Base-by-base conservation (phyloP, 2,113 vertebrate genomes). In the Bujurquina vittata region DNA sequence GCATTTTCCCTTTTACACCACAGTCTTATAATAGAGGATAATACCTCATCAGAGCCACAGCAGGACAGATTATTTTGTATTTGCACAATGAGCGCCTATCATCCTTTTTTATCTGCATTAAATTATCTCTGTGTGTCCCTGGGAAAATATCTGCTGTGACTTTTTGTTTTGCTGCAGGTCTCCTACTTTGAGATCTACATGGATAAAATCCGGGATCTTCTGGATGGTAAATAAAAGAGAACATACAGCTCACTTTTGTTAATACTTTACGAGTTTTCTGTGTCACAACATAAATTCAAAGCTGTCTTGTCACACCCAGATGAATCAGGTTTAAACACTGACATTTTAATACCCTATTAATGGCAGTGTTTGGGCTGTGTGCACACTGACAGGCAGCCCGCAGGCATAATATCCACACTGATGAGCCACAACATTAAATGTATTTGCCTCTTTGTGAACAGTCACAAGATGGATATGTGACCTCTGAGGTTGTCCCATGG, bases 141-240 rank as follows among this genome's bases (percentile, higher is more conserved):
- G 1, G 14, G 2, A 18, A 77, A 79, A 59, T 26, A 60, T 79
- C 15, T 69, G 4, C 17, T 49, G 11, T 43, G 4, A 3, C 17
- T 40, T 77, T 56, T 79, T 60, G 17, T 86, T 79, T 80, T 69
- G 58, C 52, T 86, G 40, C 86, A 99, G 98, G 98, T 98, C 57
- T 99, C 98, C 86, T 99, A 99, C 93, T 98, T 99, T 94, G 98
- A 99, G 86, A 99, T 99, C 93, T 99, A 99, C 89, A 95, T 99
- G 97, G 98, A 99, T 89, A 99, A 99, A 94, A 98, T 99, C 73
- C 96, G 98, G 57, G 98, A 99, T 88, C 96, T 99, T 79, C 93
- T 99, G 77, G 98, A 98, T 84, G 97, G 98, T 99, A 84, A 90
- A 17, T 17, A 62, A 29, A 15, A 29, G 23, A 55, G 10, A 83